phyloP scores from a whole-genome alignment of 64 coral and sea anemone genomes.

The Trachythela sp. region DNA sequence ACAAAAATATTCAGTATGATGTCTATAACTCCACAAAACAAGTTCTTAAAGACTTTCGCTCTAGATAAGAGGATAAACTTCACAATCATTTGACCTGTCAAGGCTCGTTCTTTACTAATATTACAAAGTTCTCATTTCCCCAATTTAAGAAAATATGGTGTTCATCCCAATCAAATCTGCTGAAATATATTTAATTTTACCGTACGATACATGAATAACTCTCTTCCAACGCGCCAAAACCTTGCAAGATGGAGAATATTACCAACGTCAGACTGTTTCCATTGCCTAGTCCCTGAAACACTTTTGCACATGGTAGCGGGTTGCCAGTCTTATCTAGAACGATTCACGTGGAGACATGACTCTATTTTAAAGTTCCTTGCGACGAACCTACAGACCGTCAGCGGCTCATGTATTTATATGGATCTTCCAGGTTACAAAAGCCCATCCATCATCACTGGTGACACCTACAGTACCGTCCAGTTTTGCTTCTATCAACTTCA shows the following conservation, averaged over 20 bases:
- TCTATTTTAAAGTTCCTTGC: not conserved
- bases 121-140: not conserved
- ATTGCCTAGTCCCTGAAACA: not conserved
- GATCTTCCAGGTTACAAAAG: no score
- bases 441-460: no score
- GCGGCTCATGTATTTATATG: no score
- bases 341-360: conserved; percentile 3
- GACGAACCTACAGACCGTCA: no score
- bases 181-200: conserved; percentile 14
- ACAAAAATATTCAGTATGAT: conserved; percentile 18
- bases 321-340: not conserved
- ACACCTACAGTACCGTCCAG: no score
- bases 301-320: not conserved
- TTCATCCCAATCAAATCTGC: not conserved
- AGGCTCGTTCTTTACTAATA: not conserved
- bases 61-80: not conserved
- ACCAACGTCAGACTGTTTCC: not conserved
- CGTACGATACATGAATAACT: not conserved
- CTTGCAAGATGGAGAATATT: not conserved
- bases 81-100: not conserved
- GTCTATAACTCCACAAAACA: not conserved
- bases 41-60: not conserved
- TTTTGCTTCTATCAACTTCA: not conserved
- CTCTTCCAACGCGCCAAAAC: not conserved
- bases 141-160: not conserved